These are phyloP conservation scores for Glyptemys insculpta DNA, from an alignment of 2,797 vertebrate species.

Conservation along the genomic window DNA sequence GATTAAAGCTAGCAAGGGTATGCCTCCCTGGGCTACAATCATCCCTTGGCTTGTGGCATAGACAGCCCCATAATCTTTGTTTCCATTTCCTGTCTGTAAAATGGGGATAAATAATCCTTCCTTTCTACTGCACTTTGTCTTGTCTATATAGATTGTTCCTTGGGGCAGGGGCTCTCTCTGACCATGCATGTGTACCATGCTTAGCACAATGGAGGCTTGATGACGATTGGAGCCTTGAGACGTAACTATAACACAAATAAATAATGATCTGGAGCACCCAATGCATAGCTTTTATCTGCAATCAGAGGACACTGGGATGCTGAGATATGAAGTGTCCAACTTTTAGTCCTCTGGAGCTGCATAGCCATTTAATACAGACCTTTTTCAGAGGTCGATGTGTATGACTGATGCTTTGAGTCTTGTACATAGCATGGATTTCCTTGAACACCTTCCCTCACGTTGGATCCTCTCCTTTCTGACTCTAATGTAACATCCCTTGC, in stretches of 20 bases:
- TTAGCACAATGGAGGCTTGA: too few relatives aligned
- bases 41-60: background rate
- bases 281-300: background rate
- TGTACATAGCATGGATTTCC: background rate
- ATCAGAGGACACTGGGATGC: background rate
- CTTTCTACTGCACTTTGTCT: background rate
- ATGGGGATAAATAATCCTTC: background rate
- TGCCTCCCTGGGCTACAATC: too few relatives aligned
- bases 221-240: too few relatives aligned
- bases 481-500: too few relatives aligned
- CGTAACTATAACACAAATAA: background rate
- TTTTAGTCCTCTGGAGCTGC: background rate
- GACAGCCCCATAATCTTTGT: background rate
- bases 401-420: background rate
- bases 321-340: background rate
- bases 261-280: rapidly evolving
- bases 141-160: background rate
- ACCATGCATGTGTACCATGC: too few relatives aligned
- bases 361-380: background rate
- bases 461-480: background rate
- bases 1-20: too few relatives aligned
- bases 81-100: background rate
- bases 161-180: background rate
- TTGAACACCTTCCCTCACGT: background rate
- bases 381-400: background rate